Evolutionary conservation across 2,888 invertebrate genomes (phyloP).

Genomic region (Enchytraeus crypticus): DNA sequence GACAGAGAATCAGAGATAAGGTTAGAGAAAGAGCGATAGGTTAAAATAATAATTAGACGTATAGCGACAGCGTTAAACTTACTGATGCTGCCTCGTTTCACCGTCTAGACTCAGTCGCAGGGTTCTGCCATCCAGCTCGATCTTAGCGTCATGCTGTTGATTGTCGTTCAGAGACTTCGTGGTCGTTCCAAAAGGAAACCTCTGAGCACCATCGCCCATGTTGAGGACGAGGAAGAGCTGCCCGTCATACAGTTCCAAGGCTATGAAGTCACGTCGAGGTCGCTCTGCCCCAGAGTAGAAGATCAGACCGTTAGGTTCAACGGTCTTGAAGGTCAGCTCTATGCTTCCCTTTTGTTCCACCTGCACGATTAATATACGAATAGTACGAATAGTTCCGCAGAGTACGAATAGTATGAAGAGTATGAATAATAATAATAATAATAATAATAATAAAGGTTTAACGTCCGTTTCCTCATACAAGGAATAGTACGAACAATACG

Average conservation of each 20-base stretch:
- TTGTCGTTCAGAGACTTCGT: conserved; percentile 33
- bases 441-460: no score
- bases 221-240: conserved; percentile 32
- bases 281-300: conserved; percentile 4
- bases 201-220: conserved; percentile 31
- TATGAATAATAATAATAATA: no score
- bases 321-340: conserved; percentile 38
- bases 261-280: conserved; percentile 30
- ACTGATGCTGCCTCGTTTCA: conserved; percentile 6
- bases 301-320: conserved; percentile 36
- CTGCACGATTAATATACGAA: neutral
- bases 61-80: no score
- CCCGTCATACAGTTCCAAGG: conserved; percentile 42
- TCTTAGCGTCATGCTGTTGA: conserved; percentile 32
- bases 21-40: no score
- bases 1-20: no score
- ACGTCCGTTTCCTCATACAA: no score
- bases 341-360: conserved; percentile 26
- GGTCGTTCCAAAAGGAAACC: conserved; percentile 26
- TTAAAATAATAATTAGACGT: no score
- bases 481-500: no score
- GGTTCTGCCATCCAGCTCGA: conserved; percentile 19
- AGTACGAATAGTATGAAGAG: neutral
- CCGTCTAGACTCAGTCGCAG: conserved; percentile 32
- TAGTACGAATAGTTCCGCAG: neutral